These are phyloP conservation scores for Podilymbus podiceps DNA, from an alignment of 2,113 vertebrate species.

Conservation along the genomic window DNA sequence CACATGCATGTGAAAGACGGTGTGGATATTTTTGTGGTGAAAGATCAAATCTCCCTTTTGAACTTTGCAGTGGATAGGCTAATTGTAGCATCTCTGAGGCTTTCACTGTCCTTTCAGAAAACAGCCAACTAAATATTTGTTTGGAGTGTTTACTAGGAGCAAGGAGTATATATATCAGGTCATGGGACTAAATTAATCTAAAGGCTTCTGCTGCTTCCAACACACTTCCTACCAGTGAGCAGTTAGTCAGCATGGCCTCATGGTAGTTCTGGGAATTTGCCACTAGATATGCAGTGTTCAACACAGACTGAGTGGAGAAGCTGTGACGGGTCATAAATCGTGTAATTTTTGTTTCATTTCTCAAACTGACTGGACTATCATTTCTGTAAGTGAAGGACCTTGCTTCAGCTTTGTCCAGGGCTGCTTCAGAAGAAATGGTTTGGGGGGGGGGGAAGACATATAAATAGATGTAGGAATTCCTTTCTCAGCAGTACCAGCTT, in stretches of 20 bases:
- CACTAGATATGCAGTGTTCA: neutral
- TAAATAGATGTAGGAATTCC: neutral
- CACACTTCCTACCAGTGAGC: neutral
- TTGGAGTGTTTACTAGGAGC: neutral
- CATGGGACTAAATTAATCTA: neutral
- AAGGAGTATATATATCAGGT: neutral
- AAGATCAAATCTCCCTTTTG: constrained; percentile 19
- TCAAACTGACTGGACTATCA: neutral
- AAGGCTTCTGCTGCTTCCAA: neutral
- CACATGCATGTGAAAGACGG: neutral
- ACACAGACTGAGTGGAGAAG: neutral
- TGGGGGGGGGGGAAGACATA: neutral
- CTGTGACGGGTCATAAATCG: neutral
- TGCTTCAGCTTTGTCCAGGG: neutral
- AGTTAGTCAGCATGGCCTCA: neutral
- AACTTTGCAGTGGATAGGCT: constrained; percentile 8
- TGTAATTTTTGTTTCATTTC: neutral
- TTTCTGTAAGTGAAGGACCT: neutral
- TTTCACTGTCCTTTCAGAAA: neutral
- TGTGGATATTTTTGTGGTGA: constrained; percentile 9
- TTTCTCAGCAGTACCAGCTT: neutral
- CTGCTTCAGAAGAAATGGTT: neutral
- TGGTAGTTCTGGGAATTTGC: neutral
- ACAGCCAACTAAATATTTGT: neutral
- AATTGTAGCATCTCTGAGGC: neutral